Conservation (phyloP, 2,888 invertebrate genomes). For the Noctuana brunneofusca region DNA sequence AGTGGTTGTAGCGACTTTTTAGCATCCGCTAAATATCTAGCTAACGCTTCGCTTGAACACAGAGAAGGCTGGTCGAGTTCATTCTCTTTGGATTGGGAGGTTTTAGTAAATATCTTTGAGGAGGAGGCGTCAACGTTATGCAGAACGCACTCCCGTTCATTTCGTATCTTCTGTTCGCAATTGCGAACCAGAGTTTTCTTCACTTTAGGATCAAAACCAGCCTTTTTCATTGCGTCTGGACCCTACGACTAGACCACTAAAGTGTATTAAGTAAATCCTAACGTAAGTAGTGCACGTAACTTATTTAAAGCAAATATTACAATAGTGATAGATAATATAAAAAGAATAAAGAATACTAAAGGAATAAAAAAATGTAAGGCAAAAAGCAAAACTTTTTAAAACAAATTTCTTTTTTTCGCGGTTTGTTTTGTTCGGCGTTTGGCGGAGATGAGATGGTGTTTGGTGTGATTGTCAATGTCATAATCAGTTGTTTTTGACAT, state of each 20-base stretch:
- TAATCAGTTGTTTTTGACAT: too few species aligned
- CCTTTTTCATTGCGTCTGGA: slow-evolving; percentile 53
- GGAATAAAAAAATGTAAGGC: too few species aligned
- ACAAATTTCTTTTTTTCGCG: too few species aligned
- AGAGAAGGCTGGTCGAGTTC: slow-evolving; percentile 59
- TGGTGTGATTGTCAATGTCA: too few species aligned
- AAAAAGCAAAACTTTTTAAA: too few species aligned
- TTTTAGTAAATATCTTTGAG: slow-evolving; percentile 40
- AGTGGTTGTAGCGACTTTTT: slow-evolving; percentile 47
- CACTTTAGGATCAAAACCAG: slow-evolving; percentile 62
- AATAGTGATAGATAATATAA: too few species aligned
- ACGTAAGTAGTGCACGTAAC: neutral
- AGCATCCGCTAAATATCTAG: slow-evolving; percentile 63
- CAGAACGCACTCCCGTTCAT: slow-evolving; percentile 47
- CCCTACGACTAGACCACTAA: neutral
- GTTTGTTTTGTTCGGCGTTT: too few species aligned
- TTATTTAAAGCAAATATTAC: too few species aligned
- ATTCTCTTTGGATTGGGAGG: slow-evolving; percentile 46
- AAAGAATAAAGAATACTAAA: too few species aligned
- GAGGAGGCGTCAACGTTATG: slow-evolving; percentile 52
- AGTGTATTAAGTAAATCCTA: neutral
- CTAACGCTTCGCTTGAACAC: slow-evolving; percentile 69
- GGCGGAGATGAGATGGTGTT: too few species aligned
- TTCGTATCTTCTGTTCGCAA: slow-evolving; percentile 56
- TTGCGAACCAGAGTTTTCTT: slow-evolving; percentile 71